Evolutionary conservation across 2,113 vertebrate species (phyloP).

Genomic region (Morone chrysops): DNA sequence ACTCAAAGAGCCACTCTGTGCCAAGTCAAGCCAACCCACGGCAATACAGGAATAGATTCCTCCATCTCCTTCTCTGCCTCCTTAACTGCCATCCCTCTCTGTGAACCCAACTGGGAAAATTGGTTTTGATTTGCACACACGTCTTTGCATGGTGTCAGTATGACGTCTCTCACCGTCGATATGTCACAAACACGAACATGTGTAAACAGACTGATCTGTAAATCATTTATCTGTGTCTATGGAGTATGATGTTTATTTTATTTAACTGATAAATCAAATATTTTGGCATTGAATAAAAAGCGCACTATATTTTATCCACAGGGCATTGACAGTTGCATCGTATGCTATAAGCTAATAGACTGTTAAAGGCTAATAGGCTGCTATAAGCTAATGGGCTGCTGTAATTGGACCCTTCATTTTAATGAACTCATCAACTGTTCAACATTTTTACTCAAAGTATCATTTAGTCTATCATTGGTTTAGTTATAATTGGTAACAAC

Average conservation of each 20-base stretch:
- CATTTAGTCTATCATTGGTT: too few species aligned
- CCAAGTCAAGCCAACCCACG: slow-evolving; percentile 61
- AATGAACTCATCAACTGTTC: too few species aligned
- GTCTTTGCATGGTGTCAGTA: background rate
- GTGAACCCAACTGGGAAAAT: slow-evolving; percentile 31
- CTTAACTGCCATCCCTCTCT: slow-evolving; percentile 13
- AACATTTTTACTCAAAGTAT: too few species aligned
- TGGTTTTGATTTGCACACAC: slow-evolving; percentile 31
- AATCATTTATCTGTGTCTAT: background rate
- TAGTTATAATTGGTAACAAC: too few species aligned
- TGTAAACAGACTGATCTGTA: background rate
- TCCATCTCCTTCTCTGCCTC: slow-evolving; percentile 35
- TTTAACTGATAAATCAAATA: background rate
- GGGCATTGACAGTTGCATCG: background rate
- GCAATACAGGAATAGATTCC: slow-evolving; percentile 72
- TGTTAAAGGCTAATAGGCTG: too few species aligned
- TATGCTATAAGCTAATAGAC: background rate
- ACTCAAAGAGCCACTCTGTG: slow-evolving; percentile 62
- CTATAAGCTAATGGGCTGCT: too few species aligned
- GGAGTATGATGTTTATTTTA: background rate
- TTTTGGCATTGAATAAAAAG: background rate
- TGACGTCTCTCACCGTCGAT: background rate
- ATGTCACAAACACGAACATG: background rate
- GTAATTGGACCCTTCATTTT: too few species aligned
- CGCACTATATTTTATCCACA: too few species aligned